Evolutionary conservation across 2,113 vertebrate genomes (phyloP), one percentile per base, ranked within the genome.

Genomic region (Salvelinus alpinus): DNA sequence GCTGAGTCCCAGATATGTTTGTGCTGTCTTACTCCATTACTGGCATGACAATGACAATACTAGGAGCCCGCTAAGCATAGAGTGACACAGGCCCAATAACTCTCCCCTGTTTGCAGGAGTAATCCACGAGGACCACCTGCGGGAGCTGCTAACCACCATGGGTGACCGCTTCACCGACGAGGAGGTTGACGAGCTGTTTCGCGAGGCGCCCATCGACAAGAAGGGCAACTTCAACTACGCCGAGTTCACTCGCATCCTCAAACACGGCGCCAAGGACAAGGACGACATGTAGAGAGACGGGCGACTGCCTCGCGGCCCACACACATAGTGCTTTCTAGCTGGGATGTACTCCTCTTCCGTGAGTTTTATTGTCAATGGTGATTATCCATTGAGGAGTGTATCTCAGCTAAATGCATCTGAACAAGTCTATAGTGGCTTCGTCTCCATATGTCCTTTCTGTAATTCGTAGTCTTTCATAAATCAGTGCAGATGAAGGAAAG

Each of bases 141-240:
- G 98, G 7, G 98, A 99, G 89, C 95, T 99, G 82, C 94, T 99
- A 87, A 99, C 98, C 87, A 99, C 98, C 78, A 99, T 99, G 98
- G 98, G 98, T 0, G 98, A 99, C 86, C 94, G 98, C 76, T 99
- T 99, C 94, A 98, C 97, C 0, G 97, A 99, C 0, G 98, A 99
- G 79, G 98, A 99, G 34, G 98, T 99, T 87, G 98, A 99, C 1
- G 98, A 99, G 94, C 95, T 99, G 89, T 99, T 96, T 92, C 94
- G 98, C 0, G 98, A 99, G 87, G 98, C 97, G 0, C 97, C 98
- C 81, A 99, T 99, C 0, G 97, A 99, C 90, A 98, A 98, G 89
- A 99, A 98, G 88, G 97, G 98, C 90, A 99, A 99, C 89, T 99
- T 99, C 92, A 99, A 99, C 92, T 99, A 99, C 0, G 96, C 96